Conservation (phyloP, 2,113 vertebrate genomes). For the Aythya baeri region DNA sequence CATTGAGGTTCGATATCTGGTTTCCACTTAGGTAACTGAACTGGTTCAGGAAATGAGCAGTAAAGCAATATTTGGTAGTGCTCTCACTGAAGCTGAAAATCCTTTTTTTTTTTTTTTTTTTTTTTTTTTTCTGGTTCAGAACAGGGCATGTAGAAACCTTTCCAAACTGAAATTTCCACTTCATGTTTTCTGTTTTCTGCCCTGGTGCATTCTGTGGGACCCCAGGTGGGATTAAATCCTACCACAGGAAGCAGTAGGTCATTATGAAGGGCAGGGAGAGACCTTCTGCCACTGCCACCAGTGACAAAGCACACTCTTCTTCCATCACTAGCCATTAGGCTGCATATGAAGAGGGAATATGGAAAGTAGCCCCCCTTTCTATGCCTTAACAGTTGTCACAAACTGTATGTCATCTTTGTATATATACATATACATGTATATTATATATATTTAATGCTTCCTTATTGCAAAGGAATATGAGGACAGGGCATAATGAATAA, state of each 20-base stretch:
- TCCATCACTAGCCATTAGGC: not conserved
- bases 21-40: not conserved
- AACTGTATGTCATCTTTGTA: not conserved
- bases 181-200: not conserved
- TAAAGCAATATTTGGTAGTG: not conserved
- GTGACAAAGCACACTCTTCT: not conserved
- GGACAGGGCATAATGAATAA: not conserved
- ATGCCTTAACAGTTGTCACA: not conserved
- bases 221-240: not conserved
- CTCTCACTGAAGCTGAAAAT: not conserved
- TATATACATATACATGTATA: no score
- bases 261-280: not conserved
- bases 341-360: rapidly evolving
- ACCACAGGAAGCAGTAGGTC: not conserved
- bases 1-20: not conserved
- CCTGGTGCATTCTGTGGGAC: not conserved
- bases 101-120: no score
- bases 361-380: not conserved
- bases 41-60: not conserved
- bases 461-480: not conserved
- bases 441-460: no score
- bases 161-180: not conserved
- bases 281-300: not conserved
- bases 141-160: not conserved
- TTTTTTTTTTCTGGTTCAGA: not conserved